Evolutionary conservation across 2,888 invertebrate species (phyloP), one percentile per base, ranked within the genome.

Genomic region (Ypsolopha scabrella): DNA sequence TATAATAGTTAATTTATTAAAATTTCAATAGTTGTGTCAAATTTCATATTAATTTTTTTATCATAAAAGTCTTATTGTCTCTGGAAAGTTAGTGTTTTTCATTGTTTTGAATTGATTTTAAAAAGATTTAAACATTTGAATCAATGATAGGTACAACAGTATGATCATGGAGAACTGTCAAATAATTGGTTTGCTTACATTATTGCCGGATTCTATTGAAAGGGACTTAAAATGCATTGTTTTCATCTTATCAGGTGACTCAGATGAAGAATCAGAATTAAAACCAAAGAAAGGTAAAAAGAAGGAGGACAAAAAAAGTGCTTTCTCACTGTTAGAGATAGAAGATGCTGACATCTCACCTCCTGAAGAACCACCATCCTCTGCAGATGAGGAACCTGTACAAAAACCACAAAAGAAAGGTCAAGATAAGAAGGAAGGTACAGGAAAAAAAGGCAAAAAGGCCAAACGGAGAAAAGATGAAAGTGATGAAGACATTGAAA

Each of bases 401-500:
- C 64, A 67, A 65, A 85, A 76, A 67, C 57, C 65, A 46, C 73
- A 72, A 58, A 77, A 82, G 57, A 87, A 79, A 60, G 59, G 65
- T 52, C 78, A 70, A 61, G 81, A 85, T 37, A 87, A 85, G 57
- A 82, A 80, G 62, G 86, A 87, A 57, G 69, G 77, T 51, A 72
- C 75, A 52, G 89, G 89, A 14, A 93, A 93, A 70, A 93, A 93
- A 70, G 89, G 90, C 3, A 93, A 93, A 67, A 93, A 93, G 72
- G 76, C 88, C 6, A 91, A 90, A 66, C 90, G 91, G 65, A 94
- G 92, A 80, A 91, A 90, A 58, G 90, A 92, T 62, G 93, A 93
- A 51, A 93, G 93, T 65, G 92, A 93, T 72, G 93, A 94, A 56
- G 95, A 95, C 70, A 80, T 95, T 54, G 95, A 95, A 64, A 93